Evolutionary conservation across 2,113 vertebrate genomes (phyloP).

Genomic region (Grammatotria lemairii): DNA sequence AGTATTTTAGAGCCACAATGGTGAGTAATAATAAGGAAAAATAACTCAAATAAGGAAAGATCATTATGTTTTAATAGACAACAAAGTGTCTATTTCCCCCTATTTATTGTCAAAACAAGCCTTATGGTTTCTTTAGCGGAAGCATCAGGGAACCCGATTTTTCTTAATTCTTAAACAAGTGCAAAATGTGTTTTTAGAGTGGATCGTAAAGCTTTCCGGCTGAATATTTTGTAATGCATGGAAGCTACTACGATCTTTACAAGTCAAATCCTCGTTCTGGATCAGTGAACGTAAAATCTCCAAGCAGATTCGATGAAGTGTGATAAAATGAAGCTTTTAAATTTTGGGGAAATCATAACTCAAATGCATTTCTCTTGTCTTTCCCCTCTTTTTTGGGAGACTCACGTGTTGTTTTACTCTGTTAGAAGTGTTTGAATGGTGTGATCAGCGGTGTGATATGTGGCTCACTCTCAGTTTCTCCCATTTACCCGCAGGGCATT

Average conservation of each 20-base stretch:
- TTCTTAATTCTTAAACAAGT: slow-evolving; percentile 2
- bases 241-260: neutral
- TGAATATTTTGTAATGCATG: neutral
- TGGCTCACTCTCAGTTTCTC: neutral
- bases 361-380: neutral
- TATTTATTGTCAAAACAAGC: neutral
- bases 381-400: neutral
- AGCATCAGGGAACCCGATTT: neutral
- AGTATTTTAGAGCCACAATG: neutral
- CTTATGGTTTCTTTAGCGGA: neutral
- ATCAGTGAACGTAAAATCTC: neutral
- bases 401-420: neutral
- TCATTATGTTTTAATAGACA: neutral
- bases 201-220: neutral
- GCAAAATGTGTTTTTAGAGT: neutral
- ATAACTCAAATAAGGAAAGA: neutral
- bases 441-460: neutral
- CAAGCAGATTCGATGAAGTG: neutral
- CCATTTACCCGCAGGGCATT: slow-evolving; percentile 75
- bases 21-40: neutral
- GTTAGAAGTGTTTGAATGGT: neutral
- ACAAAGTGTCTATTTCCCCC: neutral
- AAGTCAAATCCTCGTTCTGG: neutral
- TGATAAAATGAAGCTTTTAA: neutral
- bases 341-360: neutral